Base-by-base conservation (phyloP, 2,888 invertebrate species). In the Drosophila suboccidentalis region DNA sequence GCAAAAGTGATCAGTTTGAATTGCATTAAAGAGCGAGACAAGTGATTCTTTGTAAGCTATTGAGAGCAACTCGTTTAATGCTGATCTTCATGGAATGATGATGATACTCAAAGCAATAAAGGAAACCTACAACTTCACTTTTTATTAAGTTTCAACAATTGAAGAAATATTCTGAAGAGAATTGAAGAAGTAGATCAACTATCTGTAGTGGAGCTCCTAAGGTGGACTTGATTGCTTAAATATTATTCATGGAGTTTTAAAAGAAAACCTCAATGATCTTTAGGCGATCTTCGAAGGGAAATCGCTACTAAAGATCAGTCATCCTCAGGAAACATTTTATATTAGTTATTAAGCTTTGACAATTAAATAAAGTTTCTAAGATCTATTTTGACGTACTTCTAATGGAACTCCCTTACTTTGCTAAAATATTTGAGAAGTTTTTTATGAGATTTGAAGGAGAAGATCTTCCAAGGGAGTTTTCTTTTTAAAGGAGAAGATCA, bases 41-140 rank as follows among this genome's bases (percentile, higher is more conserved):
- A 71, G 65, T 58, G 41, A 19, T 61, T 71, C 66, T 15, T 15
- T 38, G 65, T 58, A 70, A 60, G 11, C 50, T 60, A 22, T 63
- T n/a, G 53, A 64, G 67, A 38, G 66, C 73, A 72, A 67, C 43
- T 58, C 54, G 41, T 36, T 72, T 62, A 65, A 54, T 38, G 47
- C 57, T 47, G 60, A 70, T 63, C 51, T 51, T 19, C 63, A 69
- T 59, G 43, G 43, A 47, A 44, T 44, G 34, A 36, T 36, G 26
- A 36, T 57, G 34, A 26, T 44, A 8, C 34, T 60, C 44, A 44
- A 53, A 53, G 36, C 44, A 46, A 22, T 49, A 41, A 38, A 22
- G 61, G 53, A 53, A 61, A 61, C n/a, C 43, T 10, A 55, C 58
- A 39, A 22, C 32, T 47, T 58, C 32, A 34, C 19, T 55, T 47